Percentiles rank a stretch among this genome's conserved stretches.
phyloP scores from a whole-genome alignment of 1,140 invertebrate species.

The Aphidius gifuensis region DNA sequence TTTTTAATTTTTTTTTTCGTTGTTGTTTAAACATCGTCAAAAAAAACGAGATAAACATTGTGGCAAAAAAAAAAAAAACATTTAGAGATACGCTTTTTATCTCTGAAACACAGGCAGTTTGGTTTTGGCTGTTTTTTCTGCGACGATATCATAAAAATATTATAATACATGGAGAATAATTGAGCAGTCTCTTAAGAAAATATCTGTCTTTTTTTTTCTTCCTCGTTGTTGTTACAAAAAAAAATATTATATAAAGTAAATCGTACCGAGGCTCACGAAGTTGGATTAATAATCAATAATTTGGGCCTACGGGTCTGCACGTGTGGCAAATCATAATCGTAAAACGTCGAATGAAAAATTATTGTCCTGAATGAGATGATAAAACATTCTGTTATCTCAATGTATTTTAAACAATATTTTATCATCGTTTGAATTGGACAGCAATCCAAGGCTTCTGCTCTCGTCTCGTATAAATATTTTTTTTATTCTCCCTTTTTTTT shows the following conservation, averaged over 20 bases:
- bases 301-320: constrained; percentile 42
- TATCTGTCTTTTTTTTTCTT: not conserved
- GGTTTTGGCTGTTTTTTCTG: too few species aligned
- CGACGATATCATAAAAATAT: too few species aligned
- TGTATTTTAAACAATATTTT: too few species aligned
- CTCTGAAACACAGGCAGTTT: too few species aligned
- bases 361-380: not conserved
- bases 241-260: not conserved
- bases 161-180: not conserved
- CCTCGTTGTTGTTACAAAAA: not conserved
- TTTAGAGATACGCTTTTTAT: too few species aligned
- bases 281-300: constrained; percentile 51
- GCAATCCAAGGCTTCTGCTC: too few species aligned
- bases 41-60: too few species aligned
- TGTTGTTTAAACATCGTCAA: too few species aligned
- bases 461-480: not conserved
- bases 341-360: constrained; percentile 1
- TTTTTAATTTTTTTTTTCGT: too few species aligned
- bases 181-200: not conserved
- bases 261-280: constrained; percentile 20
- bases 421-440: too few species aligned
- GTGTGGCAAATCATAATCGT: constrained; percentile 31
- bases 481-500: not conserved
- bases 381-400: too few species aligned
- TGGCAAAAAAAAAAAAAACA: too few species aligned